Base-by-base conservation (phyloP, 2,113 vertebrate species). In the Corynorhinus townsendii region DNA sequence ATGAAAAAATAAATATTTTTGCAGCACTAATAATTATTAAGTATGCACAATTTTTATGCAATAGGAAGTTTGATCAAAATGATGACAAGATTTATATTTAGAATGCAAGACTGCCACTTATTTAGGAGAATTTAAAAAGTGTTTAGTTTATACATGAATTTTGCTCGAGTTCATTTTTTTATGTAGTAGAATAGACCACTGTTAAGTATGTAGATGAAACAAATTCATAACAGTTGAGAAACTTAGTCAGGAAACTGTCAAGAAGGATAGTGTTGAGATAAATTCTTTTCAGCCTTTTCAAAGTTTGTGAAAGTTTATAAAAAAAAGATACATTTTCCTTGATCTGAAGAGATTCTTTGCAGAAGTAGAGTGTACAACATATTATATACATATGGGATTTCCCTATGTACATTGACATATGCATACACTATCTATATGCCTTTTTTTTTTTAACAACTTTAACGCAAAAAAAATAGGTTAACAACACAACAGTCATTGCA, bases 391-490 rank as follows among this genome's bases (percentile, higher is more conserved):
- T 52, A 30, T 72, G 15, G 47, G 40, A n/a, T 49, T 93, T 73
- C 83, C 93, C 83, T 95, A 68, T 95, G 85, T 90, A 96, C 93
- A 87, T 94, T 7, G 6, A 43, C 75, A 49, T 97, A 45, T 85
- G 77, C 92, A 95, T 89, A 80, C 24, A 72, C 92, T 89, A 91
- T 88, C 95, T 89, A 94, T 97, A 96, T 89, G 91, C 2, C 54
- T 90, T 73, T 49, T 49, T 93, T 97, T 10, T 43, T 85, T 80
- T 66, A 91, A 90, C 20, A 89, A 66, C 35, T 95, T 93, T 86
- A 94, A 96, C 93, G 93, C 92, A 73, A 96, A 91, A 91, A 95
- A 96, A 94, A 73, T 88, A 49, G 97, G 85, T 97, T 95, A 89
- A 86, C 66, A 91, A 91, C 89, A 92, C 80, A 91, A 72, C 90